Evolutionary conservation across 1,140 invertebrate genomes (phyloP).

Genomic region (Hyles euphorbiae): DNA sequence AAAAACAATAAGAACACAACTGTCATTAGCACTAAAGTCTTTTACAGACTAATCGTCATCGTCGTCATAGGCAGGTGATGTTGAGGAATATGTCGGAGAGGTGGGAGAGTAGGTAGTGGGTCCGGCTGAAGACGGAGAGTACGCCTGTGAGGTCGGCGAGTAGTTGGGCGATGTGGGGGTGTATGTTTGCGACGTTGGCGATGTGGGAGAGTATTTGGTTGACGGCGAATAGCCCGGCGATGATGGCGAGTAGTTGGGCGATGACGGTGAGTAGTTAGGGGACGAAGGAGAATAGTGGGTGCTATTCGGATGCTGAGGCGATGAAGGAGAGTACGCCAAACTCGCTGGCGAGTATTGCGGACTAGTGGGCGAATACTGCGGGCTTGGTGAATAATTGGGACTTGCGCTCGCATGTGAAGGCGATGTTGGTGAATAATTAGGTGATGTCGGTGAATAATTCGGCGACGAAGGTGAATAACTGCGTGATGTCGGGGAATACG

Average conservation of each 20-base stretch:
- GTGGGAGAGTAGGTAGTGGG: constrained; percentile 88
- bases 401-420: constrained; percentile 86
- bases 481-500: constrained; percentile 86
- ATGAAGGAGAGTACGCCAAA: constrained; percentile 83
- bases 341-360: constrained; percentile 85
- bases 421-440: constrained; percentile 86
- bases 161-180: constrained; percentile 87
- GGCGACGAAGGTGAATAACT: constrained; percentile 84
- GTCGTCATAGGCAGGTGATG: constrained; percentile 77
- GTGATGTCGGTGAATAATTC: constrained; percentile 84
- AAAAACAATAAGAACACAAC: no score
- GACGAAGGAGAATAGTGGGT: constrained; percentile 86
- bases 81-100: constrained; percentile 85
- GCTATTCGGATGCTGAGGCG: constrained; percentile 78
- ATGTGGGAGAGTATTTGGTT: constrained; percentile 81
- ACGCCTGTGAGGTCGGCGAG: constrained; percentile 83
- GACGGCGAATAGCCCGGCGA: constrained; percentile 88
- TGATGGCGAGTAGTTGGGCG: constrained; percentile 86
- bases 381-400: constrained; percentile 85
- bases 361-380: constrained; percentile 85
- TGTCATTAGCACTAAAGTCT: no score
- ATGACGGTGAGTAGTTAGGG: constrained; percentile 86
- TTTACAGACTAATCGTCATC: constrained; percentile 46
- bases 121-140: constrained; percentile 82
- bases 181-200: constrained; percentile 86